Base-by-base conservation (phyloP, 2,797 vertebrate genomes). In the Sarcoramphus papa region DNA sequence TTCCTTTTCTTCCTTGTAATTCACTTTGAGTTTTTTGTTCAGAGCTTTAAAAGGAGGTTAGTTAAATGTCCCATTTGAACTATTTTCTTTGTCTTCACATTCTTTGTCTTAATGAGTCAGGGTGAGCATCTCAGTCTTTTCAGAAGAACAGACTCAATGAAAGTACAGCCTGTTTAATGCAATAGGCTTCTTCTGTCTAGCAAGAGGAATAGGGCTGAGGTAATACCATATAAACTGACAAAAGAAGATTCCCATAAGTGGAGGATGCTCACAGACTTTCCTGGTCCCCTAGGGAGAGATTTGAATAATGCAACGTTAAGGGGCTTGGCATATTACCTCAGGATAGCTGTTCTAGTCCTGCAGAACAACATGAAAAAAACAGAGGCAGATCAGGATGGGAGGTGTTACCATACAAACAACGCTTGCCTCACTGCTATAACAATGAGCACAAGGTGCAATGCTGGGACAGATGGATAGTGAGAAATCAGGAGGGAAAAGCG, bases 261-360 rank as follows among this genome's bases (percentile, higher is more conserved):
- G 54, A 90, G 47, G 54, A 54, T 51, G 30, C 40, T 93, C 76
- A 69, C 76, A 90, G 76, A 76, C 41, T 79, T 90, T 81, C 14
- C 17, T 45, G 5, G 10, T 78, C 25, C 91, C 53, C 69, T 51
- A 57, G 64, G 37, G 73, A 95, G 40, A 88, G 15, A 88, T 94
- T 27, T 95, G 69, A 96, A 95, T 90, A 95, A 94, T 59, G 35
- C 59, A 88, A 65, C 89, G 94, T 95, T 91, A 92, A 85, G 76
- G 69, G 82, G 48, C 79, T 91, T 96, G 89, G 81, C 95, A 78
- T 94, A 40, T 80, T 93, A 91, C 89, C 53, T 94, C 88, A 93
- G 65, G 93, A 90, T 93, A 96, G 95, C 82, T 96, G 93, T 92
- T 95, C 53, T 40, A 90, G 50, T 80, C 73, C 83, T 90, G 63